Evolutionary conservation across 2,888 invertebrate genomes (phyloP).

Genomic region (Phaedon cochleariae): DNA sequence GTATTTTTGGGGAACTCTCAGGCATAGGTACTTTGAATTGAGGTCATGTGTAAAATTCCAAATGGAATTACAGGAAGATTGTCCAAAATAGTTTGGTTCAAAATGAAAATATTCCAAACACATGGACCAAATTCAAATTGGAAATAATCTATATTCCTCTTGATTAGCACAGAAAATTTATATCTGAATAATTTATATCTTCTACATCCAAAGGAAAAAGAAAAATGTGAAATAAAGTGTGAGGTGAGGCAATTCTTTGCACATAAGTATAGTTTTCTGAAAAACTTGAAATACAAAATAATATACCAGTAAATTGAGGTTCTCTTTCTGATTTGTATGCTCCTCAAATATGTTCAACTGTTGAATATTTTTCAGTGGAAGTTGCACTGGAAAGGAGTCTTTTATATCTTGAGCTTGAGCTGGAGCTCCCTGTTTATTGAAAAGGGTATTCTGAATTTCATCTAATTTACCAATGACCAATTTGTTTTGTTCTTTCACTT

Average conservation of each 20-base stretch:
- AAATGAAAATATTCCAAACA: not conserved
- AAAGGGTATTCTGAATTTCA: slow-evolving; percentile 2
- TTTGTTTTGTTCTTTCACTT: not conserved
- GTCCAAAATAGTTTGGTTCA: not conserved
- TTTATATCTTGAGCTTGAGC: slow-evolving; percentile 7
- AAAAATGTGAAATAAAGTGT: not conserved
- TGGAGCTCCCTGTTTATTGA: slow-evolving; percentile 4
- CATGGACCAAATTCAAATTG: not conserved
- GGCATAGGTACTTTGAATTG: too few relatives aligned
- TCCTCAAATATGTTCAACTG: slow-evolving; percentile 5
- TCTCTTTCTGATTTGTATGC: slow-evolving; percentile 4
- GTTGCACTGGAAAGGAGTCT: not conserved
- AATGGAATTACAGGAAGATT: not conserved
- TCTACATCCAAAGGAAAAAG: not conserved
- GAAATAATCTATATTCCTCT: not conserved
- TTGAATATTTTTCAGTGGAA: slow-evolving; percentile 11
- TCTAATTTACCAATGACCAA: slow-evolving; percentile 9
- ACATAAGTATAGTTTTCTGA: not conserved
- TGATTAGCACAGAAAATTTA: not conserved
- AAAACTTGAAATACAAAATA: slow-evolving; percentile 4
- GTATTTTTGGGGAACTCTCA: too few relatives aligned
- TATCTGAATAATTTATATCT: not conserved
- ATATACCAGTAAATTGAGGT: slow-evolving; percentile 7
- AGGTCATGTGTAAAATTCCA: too few relatives aligned
- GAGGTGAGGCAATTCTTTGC: not conserved